A percentile compares a stretch with the other conserved stretches of the same genome.
Evolutionary conservation across 1,140 invertebrate species (phyloP).

Genomic region (Phocides pigmalion): DNA sequence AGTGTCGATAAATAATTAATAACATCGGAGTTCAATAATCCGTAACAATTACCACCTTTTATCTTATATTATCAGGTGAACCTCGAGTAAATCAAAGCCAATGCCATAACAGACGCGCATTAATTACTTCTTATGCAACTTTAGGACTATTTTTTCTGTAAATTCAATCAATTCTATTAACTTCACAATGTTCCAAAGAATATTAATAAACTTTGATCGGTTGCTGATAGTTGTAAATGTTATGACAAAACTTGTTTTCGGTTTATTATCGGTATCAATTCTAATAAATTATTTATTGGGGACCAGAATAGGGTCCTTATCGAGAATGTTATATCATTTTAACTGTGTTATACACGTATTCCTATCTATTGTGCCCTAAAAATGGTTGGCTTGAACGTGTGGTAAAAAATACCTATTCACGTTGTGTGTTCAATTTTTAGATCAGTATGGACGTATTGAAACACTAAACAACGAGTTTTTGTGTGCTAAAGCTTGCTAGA

Average conservation of each 20-base stretch:
- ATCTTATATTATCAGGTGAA: background rate
- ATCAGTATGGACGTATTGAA: slow-evolving; percentile 10
- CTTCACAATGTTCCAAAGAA: background rate
- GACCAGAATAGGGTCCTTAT: slow-evolving; percentile 16
- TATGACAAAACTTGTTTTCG: slow-evolving; percentile 21
- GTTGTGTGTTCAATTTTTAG: slow-evolving; percentile 20
- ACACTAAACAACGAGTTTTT: slow-evolving; percentile 13
- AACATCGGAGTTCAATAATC: too few species aligned
- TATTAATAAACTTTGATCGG: slow-evolving; percentile 13
- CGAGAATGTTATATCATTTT: slow-evolving; percentile 28
- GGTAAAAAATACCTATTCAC: slow-evolving; percentile 25
- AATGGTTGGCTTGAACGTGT: slow-evolving; percentile 23
- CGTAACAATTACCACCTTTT: background rate
- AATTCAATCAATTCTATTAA: slow-evolving; percentile 15
- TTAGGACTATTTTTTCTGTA: slow-evolving; percentile 4
- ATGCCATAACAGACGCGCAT: background rate
- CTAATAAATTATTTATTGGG: slow-evolving; percentile 28
- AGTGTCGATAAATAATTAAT: too few species aligned
- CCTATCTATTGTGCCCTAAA: slow-evolving; percentile 33
- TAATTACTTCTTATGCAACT: slow-evolving; percentile 8
- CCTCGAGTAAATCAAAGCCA: background rate
- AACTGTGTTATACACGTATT: slow-evolving; percentile 7
- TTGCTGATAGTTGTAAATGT: slow-evolving; percentile 19
- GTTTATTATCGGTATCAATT: background rate
- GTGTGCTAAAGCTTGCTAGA: slow-evolving; percentile 3